A percentile compares a stretch with the other conserved stretches of the same genome.
Conservation (phyloP, 2,888 invertebrate genomes). For the Nasonia oneida region DNA sequence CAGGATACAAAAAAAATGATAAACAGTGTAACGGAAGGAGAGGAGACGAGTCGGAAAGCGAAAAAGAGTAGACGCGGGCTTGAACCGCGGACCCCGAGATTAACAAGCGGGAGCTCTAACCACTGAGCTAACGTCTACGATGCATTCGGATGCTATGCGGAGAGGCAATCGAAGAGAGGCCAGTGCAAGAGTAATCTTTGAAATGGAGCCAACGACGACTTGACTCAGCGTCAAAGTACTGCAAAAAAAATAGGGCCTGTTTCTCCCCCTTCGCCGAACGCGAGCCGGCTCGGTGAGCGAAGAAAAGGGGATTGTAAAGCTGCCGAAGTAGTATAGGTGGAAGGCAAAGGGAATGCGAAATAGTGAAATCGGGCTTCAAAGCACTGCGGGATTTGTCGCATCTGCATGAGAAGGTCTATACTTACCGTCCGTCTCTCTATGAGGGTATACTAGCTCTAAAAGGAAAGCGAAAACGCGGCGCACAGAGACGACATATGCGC, state of each 20-base stretch:
- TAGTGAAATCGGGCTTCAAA: slow-evolving; percentile 39
- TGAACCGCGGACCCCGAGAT: too few relatives aligned
- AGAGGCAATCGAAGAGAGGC: neutral
- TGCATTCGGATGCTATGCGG: too few relatives aligned
- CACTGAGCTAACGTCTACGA: too few relatives aligned
- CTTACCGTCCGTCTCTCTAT: neutral
- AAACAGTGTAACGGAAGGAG: neutral
- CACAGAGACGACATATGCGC: neutral
- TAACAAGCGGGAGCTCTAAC: too few relatives aligned
- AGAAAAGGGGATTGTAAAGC: neutral
- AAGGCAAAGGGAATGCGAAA: slow-evolving; percentile 33
- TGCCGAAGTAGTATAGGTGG: slow-evolving; percentile 18
- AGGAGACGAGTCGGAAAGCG: too few relatives aligned
- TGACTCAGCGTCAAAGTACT: neutral
- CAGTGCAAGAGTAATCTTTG: neutral
- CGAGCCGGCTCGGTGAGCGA: neutral
- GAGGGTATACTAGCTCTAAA: neutral
- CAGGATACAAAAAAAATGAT: neutral
- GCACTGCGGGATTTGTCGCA: slow-evolving; percentile 2
- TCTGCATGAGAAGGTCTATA: neutral
- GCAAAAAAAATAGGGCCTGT: neutral
- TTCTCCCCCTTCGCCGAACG: neutral
- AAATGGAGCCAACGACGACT: slow-evolving; percentile 17
- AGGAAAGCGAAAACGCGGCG: neutral
- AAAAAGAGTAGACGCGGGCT: too few relatives aligned